Percentiles rank a stretch among this genome's conserved stretches.
Conservation (phyloP, 2,797 vertebrate species). For the Ciconia nigra region DNA sequence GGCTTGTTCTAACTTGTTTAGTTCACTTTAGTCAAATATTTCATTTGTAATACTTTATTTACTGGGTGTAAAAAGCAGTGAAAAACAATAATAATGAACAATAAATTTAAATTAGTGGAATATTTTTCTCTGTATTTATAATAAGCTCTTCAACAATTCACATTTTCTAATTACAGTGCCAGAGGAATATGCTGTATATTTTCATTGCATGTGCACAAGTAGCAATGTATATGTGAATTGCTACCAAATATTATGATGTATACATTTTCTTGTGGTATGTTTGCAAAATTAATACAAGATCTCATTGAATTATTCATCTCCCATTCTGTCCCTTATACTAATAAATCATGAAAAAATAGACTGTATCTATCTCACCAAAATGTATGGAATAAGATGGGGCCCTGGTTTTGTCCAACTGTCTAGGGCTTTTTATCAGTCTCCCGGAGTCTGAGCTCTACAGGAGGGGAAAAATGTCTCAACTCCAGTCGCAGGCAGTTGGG, state of each 20-base stretch:
- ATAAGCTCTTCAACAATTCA: not conserved
- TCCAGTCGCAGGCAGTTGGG: not conserved
- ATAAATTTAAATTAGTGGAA: not conserved
- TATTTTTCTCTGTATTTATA: not conserved
- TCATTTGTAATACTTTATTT: not conserved
- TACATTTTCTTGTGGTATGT: not conserved
- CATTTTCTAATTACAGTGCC: not conserved
- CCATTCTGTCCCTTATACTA: not conserved
- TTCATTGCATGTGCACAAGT: not conserved
- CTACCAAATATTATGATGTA: not conserved
- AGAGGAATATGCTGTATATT: not conserved
- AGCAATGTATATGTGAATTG: not conserved
- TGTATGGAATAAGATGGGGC: not conserved
- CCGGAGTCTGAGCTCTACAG: not conserved
- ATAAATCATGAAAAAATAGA: not conserved
- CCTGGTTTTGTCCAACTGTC: rapidly evolving
- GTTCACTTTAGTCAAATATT: not conserved
- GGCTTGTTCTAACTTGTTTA: not conserved
- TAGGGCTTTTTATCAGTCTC: not conserved
- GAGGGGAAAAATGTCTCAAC: not conserved
- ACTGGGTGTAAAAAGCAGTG: not conserved
- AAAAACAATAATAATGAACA: not conserved
- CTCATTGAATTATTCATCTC: not conserved
- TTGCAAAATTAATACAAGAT: not conserved
- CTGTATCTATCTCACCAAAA: not conserved